These are phyloP conservation scores for Drosophila borborema DNA, from an alignment of 2,888 invertebrate species.

Conservation along the genomic window DNA sequence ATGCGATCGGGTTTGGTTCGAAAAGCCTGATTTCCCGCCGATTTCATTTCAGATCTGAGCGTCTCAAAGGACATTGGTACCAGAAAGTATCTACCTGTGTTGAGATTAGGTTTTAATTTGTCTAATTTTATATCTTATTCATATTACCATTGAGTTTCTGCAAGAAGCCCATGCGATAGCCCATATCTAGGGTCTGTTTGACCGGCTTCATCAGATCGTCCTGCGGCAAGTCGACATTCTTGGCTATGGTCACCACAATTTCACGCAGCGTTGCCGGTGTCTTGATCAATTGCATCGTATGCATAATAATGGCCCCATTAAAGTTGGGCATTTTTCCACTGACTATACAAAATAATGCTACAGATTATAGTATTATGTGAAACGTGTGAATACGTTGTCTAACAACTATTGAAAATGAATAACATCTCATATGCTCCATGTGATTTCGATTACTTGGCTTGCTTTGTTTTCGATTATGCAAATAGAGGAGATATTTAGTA, in stretches of 20 bases:
- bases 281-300: constrained; percentile 58
- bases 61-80: constrained; percentile 51
- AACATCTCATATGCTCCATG: background rate
- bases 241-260: constrained; percentile 55
- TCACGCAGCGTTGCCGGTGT: constrained; percentile 63
- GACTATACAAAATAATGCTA: background rate
- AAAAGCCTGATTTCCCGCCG: background rate
- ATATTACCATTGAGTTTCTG: constrained; percentile 61
- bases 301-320: constrained; percentile 69
- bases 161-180: constrained; percentile 52
- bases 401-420: constrained; percentile 32
- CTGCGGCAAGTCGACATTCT: constrained; percentile 51
- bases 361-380: constrained; percentile 5
- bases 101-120: background rate
- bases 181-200: constrained; percentile 62
- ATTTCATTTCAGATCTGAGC: constrained; percentile 40
- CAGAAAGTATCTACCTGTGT: constrained; percentile 57
- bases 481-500: background rate
- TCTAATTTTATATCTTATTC: no score
- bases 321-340: constrained; percentile 56
- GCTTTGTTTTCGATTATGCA: constrained; percentile 10
- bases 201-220: constrained; percentile 56
- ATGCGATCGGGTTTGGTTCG: background rate
- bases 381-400: constrained; percentile 5
- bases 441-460: background rate